These are phyloP conservation scores for Gnatocerus cornutus DNA, from an alignment of 2,888 invertebrate species.

Conservation along the genomic window DNA sequence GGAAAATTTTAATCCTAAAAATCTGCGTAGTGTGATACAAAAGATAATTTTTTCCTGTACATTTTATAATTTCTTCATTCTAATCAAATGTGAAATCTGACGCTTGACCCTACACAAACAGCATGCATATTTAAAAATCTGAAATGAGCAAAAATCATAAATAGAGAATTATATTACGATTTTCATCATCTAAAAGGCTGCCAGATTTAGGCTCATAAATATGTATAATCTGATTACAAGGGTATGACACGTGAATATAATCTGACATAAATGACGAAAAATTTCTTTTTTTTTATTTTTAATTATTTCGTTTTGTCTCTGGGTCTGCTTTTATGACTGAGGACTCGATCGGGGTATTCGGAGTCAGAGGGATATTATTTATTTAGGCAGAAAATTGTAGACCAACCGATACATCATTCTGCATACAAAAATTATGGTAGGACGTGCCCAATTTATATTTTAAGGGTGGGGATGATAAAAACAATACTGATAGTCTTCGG, in stretches of 20 bases:
- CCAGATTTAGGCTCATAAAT: conserved; percentile 6
- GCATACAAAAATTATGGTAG: background rate
- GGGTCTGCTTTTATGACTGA: background rate
- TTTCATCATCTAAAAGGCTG: background rate
- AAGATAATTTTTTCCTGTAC: too few species aligned
- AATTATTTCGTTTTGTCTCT: background rate
- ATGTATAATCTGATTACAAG: conserved; percentile 10
- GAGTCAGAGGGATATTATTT: background rate
- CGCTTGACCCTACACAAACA: too few species aligned
- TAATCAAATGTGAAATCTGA: too few species aligned
- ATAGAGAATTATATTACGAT: background rate
- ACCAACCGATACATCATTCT: conserved; percentile 9
- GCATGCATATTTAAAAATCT: background rate
- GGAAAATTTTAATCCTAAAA: too few species aligned
- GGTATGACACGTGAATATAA: conserved; percentile 7
- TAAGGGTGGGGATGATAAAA: too few species aligned
- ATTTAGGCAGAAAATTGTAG: conserved; percentile 3
- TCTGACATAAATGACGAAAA: background rate
- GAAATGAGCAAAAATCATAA: conserved; percentile 2
- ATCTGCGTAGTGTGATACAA: too few species aligned
- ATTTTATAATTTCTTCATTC: too few species aligned
- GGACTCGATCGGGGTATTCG: too few species aligned
- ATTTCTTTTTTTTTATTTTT: background rate
- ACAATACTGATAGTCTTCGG: too few species aligned
- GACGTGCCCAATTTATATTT: conserved; percentile 3